These are phyloP conservation scores for Gambusia affinis DNA, from an alignment of 2,113 vertebrate genomes.

Conservation along the genomic window DNA sequence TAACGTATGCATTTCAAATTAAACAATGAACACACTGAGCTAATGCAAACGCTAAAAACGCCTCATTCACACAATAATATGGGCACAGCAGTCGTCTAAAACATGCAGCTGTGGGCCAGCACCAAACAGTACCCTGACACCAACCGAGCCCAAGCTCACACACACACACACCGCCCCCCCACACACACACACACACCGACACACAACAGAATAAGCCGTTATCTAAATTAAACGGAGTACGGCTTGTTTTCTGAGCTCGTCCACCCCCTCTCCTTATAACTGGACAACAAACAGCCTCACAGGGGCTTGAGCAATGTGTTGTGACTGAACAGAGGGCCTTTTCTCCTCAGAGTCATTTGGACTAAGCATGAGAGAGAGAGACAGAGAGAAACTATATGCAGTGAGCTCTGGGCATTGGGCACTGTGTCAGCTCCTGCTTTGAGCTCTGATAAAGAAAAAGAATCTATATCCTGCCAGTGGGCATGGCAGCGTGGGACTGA, in stretches of 20 bases:
- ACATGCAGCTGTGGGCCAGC: conserved; percentile 67
- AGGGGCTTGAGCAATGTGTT: conserved; percentile 78
- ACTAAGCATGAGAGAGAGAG: conserved; percentile 78
- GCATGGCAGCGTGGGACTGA: conserved; percentile 68
- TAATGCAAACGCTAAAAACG: conserved; percentile 57
- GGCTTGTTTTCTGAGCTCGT: conserved; percentile 72
- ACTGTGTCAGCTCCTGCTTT: conserved; percentile 68
- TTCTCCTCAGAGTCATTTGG: conserved; percentile 86
- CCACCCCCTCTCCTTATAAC: conserved; percentile 70
- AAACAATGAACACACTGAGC: conserved; percentile 41
- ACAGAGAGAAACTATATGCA: conserved; percentile 65
- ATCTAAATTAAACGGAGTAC: conserved; percentile 74
- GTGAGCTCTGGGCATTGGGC: conserved; percentile 69
- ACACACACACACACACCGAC: not conserved
- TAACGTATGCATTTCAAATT: conserved; percentile 53
- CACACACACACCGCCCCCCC: too few relatives aligned
- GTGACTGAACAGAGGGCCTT: conserved; percentile 83
- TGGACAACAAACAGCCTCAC: conserved; percentile 80
- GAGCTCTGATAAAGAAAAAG: conserved; percentile 71
- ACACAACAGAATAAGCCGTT: conserved; percentile 75
- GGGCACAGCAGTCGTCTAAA: conserved; percentile 57
- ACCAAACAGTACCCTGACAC: conserved; percentile 75
- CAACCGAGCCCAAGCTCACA: conserved; percentile 63
- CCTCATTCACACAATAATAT: conserved; percentile 54
- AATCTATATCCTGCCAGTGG: conserved; percentile 75